Conservation (phyloP, 2,113 vertebrate genomes). For the Thalassoma bifasciatum region DNA sequence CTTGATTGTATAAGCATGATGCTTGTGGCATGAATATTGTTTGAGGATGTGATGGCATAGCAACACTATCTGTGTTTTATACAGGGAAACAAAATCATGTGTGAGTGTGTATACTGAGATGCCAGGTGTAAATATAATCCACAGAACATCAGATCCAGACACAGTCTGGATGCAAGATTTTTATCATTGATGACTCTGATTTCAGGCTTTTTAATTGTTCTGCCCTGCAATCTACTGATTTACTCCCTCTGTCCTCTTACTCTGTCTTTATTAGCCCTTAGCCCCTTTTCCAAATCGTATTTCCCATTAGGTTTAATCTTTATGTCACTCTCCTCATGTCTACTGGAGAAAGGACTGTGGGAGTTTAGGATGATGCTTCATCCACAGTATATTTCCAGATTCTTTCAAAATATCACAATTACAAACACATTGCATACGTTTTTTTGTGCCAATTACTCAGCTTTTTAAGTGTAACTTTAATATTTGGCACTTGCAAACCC, state of each 20-base stretch:
- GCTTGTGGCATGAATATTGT: conserved; percentile 1
- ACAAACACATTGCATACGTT: no score
- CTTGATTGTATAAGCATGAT: conserved; percentile 1
- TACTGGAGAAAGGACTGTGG: no score
- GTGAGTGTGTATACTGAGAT: conserved; percentile 6
- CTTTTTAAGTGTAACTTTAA: no score
- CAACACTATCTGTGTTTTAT: conserved; percentile 22
- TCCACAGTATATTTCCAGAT: no score
- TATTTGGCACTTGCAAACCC: no score
- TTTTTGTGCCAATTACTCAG: no score
- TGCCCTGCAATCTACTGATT: background rate
- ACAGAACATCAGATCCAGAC: conserved; percentile 44
- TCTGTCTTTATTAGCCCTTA: no score
- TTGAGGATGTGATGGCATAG: conserved; percentile 32
- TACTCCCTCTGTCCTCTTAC: background rate
- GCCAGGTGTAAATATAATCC: conserved; percentile 35
- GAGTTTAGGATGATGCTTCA: no score
- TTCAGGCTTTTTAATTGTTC: background rate
- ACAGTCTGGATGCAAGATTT: conserved; percentile 14
- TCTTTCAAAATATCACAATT: no score
- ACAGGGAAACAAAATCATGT: conserved; percentile 25
- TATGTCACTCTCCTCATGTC: no score
- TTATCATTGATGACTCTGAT: background rate
- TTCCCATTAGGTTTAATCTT: no score
- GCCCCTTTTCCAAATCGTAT: no score